These are phyloP conservation scores for Cottus gobio DNA, from an alignment of 2,113 vertebrate species.

Conservation along the genomic window DNA sequence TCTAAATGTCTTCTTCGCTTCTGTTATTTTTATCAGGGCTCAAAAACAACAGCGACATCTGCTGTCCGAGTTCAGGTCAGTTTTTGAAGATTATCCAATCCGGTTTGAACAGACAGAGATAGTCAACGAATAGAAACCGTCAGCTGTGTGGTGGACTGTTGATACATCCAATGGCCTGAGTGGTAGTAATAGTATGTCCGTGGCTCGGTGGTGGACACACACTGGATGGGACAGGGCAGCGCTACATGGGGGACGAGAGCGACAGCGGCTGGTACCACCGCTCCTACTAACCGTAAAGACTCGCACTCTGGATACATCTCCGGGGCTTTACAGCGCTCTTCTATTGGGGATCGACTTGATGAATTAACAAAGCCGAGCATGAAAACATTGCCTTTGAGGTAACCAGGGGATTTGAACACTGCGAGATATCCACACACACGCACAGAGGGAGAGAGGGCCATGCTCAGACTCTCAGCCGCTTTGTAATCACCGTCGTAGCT, in stretches of 20 bases:
- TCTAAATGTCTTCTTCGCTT: slow-evolving; percentile 34
- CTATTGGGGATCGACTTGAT: not conserved
- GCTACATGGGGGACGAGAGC: slow-evolving; percentile 48
- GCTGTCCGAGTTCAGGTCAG: not conserved
- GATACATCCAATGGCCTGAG: slow-evolving; percentile 67
- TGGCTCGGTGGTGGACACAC: slow-evolving; percentile 45
- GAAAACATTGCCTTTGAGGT: slow-evolving; percentile 43
- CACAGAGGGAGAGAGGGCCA: slow-evolving; percentile 56
- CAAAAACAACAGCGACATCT: slow-evolving; percentile 48
- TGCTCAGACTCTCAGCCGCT: slow-evolving; percentile 59
- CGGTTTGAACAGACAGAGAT: slow-evolving; percentile 41
- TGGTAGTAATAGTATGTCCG: slow-evolving; percentile 35
- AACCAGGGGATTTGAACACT: slow-evolving; percentile 39
- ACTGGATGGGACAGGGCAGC: slow-evolving; percentile 57
- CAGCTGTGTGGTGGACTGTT: slow-evolving; percentile 44
- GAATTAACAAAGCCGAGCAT: slow-evolving; percentile 29
- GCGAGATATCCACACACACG: slow-evolving; percentile 12
- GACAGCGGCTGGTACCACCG: slow-evolving; percentile 39
- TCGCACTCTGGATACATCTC: slow-evolving; percentile 1
- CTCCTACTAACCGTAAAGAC: slow-evolving; percentile 13
- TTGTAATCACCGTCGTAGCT: slow-evolving; percentile 58
- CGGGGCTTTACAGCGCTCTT: not conserved
- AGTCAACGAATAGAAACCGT: slow-evolving; percentile 61
- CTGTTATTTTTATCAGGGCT: rapidly evolving
- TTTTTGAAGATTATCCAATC: slow-evolving; percentile 66